phyloP scores from a whole-genome alignment of 2,113 vertebrate genomes.

The Hemiprocne comata region DNA sequence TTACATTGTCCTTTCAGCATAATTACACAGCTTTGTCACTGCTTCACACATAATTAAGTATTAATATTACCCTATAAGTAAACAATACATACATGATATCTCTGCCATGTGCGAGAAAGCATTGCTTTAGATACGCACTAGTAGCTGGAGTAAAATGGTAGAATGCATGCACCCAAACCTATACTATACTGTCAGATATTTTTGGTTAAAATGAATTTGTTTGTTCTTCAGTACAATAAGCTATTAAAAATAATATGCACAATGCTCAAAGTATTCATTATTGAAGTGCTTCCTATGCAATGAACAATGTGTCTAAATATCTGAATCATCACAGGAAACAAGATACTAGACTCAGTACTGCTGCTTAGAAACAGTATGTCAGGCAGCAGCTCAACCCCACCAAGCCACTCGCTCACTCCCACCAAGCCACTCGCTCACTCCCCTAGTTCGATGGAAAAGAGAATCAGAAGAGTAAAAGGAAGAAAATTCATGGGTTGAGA shows the following conservation, averaged over 20 bases:
- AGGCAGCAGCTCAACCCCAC: neutral
- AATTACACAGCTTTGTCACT: constrained; percentile 57
- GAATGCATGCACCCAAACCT: neutral
- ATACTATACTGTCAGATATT: constrained; percentile 2
- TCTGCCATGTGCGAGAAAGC: constrained; percentile 19
- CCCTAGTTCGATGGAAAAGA: neutral
- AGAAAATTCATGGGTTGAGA: neutral
- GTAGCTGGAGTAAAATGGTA: constrained; percentile 9
- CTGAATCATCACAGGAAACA: neutral
- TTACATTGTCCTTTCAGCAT: constrained; percentile 42
- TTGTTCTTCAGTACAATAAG: constrained; percentile 26
- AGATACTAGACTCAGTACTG: neutral
- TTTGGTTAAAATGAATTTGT: constrained; percentile 44
- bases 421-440: rapidly evolving
- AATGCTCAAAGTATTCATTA: neutral
- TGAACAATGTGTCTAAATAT: neutral
- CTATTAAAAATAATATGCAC: constrained; percentile 22
- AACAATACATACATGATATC: constrained; percentile 42
- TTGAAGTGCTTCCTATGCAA: neutral
- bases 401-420: rapidly evolving
- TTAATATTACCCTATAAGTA: constrained; percentile 68
- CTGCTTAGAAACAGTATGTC: neutral
- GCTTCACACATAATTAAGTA: constrained; percentile 71
- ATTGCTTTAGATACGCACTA: neutral
- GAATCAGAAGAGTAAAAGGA: neutral